phyloP scores from a whole-genome alignment of 2,113 vertebrate species.

The Cichladusa arquata region DNA sequence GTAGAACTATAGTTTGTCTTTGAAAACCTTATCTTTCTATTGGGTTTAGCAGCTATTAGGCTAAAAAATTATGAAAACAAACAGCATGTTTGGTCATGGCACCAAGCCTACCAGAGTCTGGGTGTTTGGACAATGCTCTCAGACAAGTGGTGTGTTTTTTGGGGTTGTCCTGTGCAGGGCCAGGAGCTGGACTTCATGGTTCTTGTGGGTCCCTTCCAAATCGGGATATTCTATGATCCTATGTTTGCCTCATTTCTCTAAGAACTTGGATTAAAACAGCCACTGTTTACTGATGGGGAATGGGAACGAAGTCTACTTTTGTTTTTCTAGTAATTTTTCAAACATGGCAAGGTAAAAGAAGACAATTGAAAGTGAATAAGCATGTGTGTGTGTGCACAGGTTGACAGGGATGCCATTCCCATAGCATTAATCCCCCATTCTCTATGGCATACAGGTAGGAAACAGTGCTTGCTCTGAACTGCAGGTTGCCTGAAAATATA shows the following conservation, averaged over 20 bases:
- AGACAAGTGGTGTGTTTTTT: not conserved
- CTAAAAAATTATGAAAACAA: not conserved
- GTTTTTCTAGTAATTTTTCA: not conserved
- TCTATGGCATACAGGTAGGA: not conserved
- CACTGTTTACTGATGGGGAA: not conserved
- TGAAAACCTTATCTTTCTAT: not conserved
- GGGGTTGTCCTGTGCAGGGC: not conserved
- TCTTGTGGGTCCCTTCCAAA: not conserved
- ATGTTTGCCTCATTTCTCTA: not conserved
- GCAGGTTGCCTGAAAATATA: not conserved
- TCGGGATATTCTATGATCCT: not conserved
- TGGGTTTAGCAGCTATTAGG: not conserved
- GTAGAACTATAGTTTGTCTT: not conserved
- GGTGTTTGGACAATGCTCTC: not conserved
- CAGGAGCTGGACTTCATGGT: not conserved
- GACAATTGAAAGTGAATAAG: not conserved
- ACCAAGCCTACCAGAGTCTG: not conserved
- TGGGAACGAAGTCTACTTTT: not conserved
- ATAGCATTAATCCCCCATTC: not conserved
- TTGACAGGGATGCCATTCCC: not conserved
- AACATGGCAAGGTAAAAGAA: not conserved
- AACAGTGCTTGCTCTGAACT: not conserved
- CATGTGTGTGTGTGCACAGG: accelerated
- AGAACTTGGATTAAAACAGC: not conserved
- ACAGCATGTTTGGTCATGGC: not conserved